Base-by-base conservation (phyloP, 2,797 vertebrate genomes). In the Dipus sagitta region DNA sequence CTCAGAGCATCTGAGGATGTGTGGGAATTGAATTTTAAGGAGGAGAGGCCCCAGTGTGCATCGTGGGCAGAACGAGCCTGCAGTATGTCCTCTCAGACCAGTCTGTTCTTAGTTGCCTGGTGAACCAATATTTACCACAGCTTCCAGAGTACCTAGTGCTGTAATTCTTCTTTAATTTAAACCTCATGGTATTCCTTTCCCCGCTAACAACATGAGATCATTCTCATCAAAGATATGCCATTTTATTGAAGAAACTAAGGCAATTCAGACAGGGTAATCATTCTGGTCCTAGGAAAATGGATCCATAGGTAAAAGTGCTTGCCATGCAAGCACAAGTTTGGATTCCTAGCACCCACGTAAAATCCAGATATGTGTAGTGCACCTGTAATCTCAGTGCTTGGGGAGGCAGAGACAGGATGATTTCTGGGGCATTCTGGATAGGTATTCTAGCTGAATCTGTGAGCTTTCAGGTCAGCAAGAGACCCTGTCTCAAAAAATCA, bases 121-220 rank as follows among this genome's bases (percentile, higher is more conserved):
- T 58, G 24, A 86, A 58, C 13, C 28, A 67, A 23, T 30, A 24
- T 38, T 65, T 64, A 72, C 1, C 11, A 11, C 10, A 70, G 32
- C 2, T 1, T 10, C 11, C 23, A 2, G 0, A 1, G 8, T 9
- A 38, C 72, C 68, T 60, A 6, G 7, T 14, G 21, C 23, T 64
- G 9, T 47, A 11, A 47, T 54, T 15, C 6, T 64, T 54, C 11
- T 42, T 58, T 12, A 62, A 23, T 47, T 85, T 20, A 52, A 60
- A 60, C 23, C 26, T 24, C 71, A 18, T 13, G 2, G 34, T 14
- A 81, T 82, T 75, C 24, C 11, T 64, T 80, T 52, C 65, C 52
- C 62, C 4, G 9, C 60, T 77, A 67, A n/a, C 30, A 13, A 12
- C n/a, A 11, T 14, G 28, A 71, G 2, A 28, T 8, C 47, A 34